Evolutionary conservation across 2,113 vertebrate genomes (phyloP).

Genomic region (Irena cyanogastra): DNA sequence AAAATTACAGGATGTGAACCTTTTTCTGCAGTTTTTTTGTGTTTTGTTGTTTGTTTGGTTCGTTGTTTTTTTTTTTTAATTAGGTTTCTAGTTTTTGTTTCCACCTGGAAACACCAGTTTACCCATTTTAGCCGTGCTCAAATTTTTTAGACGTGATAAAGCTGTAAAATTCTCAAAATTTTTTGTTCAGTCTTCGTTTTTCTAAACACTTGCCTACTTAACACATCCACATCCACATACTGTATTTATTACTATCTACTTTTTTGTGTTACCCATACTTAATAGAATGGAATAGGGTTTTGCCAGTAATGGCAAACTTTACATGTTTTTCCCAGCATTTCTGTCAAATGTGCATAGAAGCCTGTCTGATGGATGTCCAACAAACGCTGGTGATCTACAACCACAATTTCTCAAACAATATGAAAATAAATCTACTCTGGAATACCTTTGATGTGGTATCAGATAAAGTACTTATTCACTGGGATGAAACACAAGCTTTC

Average conservation of each 20-base stretch:
- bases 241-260: neutral
- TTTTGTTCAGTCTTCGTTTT: neutral
- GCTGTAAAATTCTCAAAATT: neutral
- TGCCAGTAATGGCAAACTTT: neutral
- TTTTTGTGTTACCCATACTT: neutral
- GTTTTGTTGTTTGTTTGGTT: too few species aligned
- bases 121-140: neutral
- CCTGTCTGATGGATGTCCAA: neutral
- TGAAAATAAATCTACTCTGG: neutral
- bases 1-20: neutral
- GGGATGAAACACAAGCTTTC: neutral
- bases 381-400: neutral
- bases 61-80: neutral
- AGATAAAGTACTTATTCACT: neutral
- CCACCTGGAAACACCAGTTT: neutral
- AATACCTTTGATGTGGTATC: neutral
- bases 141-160: neutral
- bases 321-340: neutral
- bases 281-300: neutral
- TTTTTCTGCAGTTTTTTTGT: neutral
- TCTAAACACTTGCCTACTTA: neutral
- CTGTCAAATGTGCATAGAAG: neutral
- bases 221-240: neutral
- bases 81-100: neutral
- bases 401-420: neutral